Percentiles rank a stretch among this genome's conserved stretches.
Conservation (phyloP, 2,797 vertebrate genomes). For the Phrynocephalus guinanensis region DNA sequence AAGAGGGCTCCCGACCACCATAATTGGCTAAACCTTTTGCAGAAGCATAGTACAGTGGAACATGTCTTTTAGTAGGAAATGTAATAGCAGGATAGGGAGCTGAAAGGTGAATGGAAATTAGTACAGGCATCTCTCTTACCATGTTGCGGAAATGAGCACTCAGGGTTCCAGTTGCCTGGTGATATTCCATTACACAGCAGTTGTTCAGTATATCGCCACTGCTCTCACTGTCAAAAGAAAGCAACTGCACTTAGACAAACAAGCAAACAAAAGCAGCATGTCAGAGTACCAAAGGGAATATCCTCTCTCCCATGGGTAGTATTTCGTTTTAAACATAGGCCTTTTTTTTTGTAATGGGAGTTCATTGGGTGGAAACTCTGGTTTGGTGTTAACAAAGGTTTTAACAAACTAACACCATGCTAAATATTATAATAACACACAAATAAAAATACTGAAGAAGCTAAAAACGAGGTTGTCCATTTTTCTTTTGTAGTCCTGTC, state of each 20-base stretch:
- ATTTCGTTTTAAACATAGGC: background rate
- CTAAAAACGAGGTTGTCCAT: background rate
- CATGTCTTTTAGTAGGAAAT: background rate
- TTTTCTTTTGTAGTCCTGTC: background rate
- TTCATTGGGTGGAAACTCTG: background rate
- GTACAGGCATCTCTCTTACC: slow-evolving; percentile 76
- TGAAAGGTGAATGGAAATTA: background rate
- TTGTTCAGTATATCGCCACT: slow-evolving; percentile 96
- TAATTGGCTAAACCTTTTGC: background rate
- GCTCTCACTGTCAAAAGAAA: slow-evolving; percentile 83
- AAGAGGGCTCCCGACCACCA: background rate
- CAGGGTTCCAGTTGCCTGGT: slow-evolving; percentile 82
- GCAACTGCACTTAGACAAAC: background rate
- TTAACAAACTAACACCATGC: background rate
- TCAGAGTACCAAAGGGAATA: background rate
- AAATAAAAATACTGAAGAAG: background rate
- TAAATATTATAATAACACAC: background rate
- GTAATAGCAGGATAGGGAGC: background rate
- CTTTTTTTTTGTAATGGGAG: background rate
- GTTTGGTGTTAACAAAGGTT: background rate
- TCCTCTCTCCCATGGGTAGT: background rate
- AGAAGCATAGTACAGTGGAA: background rate
- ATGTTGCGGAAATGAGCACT: slow-evolving; percentile 89
- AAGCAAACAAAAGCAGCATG: background rate
- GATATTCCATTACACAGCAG: slow-evolving; percentile 96